Percentiles rank a stretch among this genome's conserved stretches.
phyloP scores from a whole-genome alignment of 2,888 invertebrate species.

The Dorcus parallelipipedus region DNA sequence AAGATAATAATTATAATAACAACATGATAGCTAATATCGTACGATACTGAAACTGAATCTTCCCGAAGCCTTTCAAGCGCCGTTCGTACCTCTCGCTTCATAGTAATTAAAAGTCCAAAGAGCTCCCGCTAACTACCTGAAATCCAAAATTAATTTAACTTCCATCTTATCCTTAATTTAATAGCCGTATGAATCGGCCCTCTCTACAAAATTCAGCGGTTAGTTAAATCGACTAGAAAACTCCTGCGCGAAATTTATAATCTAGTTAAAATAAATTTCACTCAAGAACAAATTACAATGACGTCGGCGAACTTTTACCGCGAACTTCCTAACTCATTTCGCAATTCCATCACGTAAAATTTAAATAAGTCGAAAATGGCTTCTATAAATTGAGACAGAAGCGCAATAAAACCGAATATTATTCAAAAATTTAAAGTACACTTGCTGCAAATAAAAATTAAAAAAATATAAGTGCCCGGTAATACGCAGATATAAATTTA shows the following conservation, averaged over 20 bases:
- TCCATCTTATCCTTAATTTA: slow-evolving; percentile 39
- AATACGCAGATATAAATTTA: too few relatives aligned
- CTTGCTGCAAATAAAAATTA: neutral
- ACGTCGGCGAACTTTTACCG: too few relatives aligned
- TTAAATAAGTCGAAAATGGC: too few relatives aligned
- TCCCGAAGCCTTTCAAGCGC: too few relatives aligned
- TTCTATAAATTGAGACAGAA: too few relatives aligned
- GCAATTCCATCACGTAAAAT: too few relatives aligned
- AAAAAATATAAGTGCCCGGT: neutral
- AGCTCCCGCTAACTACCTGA: slow-evolving; percentile 38
- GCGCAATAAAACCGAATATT: neutral
- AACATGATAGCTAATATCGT: too few relatives aligned
- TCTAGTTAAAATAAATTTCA: neutral
- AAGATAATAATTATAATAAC: too few relatives aligned
- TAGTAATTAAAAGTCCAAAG: slow-evolving; percentile 40
- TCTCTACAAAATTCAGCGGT: neutral
- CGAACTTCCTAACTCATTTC: too few relatives aligned
- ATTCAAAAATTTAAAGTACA: neutral
- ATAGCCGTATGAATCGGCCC: slow-evolving; percentile 30
- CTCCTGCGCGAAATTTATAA: neutral
- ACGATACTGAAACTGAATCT: too few relatives aligned
- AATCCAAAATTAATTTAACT: slow-evolving; percentile 42
- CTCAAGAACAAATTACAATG: too few relatives aligned
- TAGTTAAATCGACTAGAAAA: slow-evolving; percentile 1
- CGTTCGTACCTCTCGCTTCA: slow-evolving; percentile 21